Percentiles rank a stretch among this genome's conserved stretches.
Evolutionary conservation across 2,113 vertebrate species (phyloP).

Genomic region (Pantherophis guttatus): DNA sequence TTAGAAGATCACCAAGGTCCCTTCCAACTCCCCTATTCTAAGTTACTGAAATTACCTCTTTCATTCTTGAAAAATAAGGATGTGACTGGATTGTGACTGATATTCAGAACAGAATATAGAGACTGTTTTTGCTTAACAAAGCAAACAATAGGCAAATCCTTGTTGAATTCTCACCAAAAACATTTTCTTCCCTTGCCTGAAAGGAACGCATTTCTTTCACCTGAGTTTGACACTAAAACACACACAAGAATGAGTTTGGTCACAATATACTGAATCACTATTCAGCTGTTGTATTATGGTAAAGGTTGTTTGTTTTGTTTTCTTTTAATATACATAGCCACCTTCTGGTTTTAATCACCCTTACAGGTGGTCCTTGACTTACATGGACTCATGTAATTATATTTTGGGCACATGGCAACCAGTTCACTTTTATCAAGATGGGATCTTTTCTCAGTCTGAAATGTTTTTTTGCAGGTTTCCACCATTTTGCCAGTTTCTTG

Average conservation of each 20-base stretch:
- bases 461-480: no score
- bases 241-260: not conserved
- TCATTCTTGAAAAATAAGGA: not conserved
- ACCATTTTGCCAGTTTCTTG: no score
- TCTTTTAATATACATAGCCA: not conserved
- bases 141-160: not conserved
- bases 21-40: no score
- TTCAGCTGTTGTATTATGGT: not conserved
- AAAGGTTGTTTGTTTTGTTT: not conserved
- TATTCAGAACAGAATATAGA: not conserved
- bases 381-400: no score
- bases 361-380: not conserved
- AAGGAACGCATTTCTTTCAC: no score
- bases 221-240: no score
- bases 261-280: not conserved
- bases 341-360: slow-evolving; percentile 22
- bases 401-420: no score
- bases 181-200: not conserved
- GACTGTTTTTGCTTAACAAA: not conserved
- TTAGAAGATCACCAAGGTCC: no score
- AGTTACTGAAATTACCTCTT: not conserved
- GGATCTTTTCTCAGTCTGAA: no score
- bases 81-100: not conserved
- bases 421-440: no score
- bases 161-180: slow-evolving; percentile 26